A percentile compares a stretch with the other conserved stretches of the same genome.
Conservation (phyloP, 2,113 vertebrate genomes). For the Xiphorhynchus elegans region DNA sequence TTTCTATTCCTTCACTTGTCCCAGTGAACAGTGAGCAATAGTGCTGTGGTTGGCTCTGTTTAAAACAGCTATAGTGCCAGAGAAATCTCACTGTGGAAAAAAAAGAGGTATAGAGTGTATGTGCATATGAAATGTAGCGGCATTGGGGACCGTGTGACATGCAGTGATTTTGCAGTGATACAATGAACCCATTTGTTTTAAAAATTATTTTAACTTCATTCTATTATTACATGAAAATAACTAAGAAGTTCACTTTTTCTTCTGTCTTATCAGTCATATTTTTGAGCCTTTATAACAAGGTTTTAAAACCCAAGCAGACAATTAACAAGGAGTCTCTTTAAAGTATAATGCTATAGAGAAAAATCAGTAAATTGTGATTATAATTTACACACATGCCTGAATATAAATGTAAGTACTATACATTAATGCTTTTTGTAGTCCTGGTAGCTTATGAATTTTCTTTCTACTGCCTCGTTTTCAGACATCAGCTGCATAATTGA, state of each 20-base stretch:
- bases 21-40: background rate
- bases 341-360: background rate
- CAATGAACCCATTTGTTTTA: background rate
- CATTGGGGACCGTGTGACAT: fast-evolving
- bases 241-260: background rate
- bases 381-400: background rate
- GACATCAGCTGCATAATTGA: background rate
- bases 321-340: background rate
- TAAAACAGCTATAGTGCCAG: background rate
- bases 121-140: background rate
- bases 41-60: background rate
- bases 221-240: background rate
- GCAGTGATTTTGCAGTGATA: background rate
- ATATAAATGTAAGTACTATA: background rate
- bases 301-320: background rate
- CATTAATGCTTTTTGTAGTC: background rate
- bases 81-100: background rate
- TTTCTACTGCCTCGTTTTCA: background rate
- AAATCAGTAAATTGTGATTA: background rate
- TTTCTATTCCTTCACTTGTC: background rate
- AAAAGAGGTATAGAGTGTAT: background rate
- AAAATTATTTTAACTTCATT: background rate
- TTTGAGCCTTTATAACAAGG: background rate
- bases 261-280: background rate
- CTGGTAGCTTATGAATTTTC: background rate